Base-by-base conservation (phyloP, 1,140 invertebrate species). In the Radopholus similis region DNA sequence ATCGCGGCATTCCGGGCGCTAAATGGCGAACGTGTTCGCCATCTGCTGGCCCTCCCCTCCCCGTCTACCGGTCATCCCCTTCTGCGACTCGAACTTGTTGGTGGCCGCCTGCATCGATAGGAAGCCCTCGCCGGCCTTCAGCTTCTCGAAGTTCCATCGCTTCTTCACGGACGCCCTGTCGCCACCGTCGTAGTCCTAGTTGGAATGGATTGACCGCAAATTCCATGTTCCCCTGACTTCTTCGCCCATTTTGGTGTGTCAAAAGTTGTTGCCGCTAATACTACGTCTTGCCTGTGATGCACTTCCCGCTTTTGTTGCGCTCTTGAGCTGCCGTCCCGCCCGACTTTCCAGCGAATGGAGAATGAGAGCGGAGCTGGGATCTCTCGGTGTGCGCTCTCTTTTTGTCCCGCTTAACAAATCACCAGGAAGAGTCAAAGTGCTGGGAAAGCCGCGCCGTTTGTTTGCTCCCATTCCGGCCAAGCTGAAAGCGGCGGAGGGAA, bases 101-200 rank as follows among this genome's bases (percentile, higher is more conserved):
- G 89, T 90, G 54, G 92, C 93, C 47, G 91, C 91, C 84, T 96
- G 93, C 0, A 95, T 87, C 68, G 91, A 91, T 68, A 95, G 91
- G 35, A 94, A 88, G 2, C 87, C 86, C 78, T 94, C 87, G 2
- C 92, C 91, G 44, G 91, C 90, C 18, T 88, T 86, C 21, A 95
- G 84, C 77, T 92, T 90, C 77, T 93, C 91, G 73, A 94, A 90
- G 1, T 89, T 89, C 84, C 94, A 97, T 15, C 56, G 51, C 53
- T 69, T 77, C 44, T 37, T 21, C 34, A 76, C 64, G 15, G 47
- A 42, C 60, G 34, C 49, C 64, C 15, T 72, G n/a, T 54, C 70
- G 15, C 40, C 28, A 51, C 42, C 35, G 56, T 58, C 26, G 18
- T 32, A 23, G 18, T 58, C 32, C 37, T 58, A 58, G 32, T 59